Conservation (phyloP, 92 coral and sea anemone species). For the Parazoanthus swiftii region DNA sequence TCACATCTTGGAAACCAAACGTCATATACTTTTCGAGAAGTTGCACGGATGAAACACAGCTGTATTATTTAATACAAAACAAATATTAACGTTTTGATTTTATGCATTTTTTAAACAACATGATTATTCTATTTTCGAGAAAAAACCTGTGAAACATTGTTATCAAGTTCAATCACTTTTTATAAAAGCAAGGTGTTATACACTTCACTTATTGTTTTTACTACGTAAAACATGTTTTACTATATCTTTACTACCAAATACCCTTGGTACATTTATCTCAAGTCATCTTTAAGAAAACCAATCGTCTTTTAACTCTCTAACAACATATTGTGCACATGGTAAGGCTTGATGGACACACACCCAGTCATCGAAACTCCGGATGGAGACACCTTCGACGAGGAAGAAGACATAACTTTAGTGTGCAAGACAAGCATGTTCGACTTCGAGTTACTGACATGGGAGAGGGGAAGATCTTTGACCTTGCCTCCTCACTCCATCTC, state of each 20-base stretch:
- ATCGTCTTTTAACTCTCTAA: not conserved
- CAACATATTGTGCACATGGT: not conserved
- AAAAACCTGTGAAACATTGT: no score
- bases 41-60: not conserved
- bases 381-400: conserved; percentile 37
- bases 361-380: conserved; percentile 23
- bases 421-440: conserved; percentile 43
- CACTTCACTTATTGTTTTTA: not conserved
- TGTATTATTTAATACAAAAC: no score
- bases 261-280: no score
- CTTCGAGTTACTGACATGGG: conserved; percentile 38
- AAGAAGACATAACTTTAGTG: conserved; percentile 2
- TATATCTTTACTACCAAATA: no score
- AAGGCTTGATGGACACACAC: conserved; percentile 13
- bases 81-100: no score
- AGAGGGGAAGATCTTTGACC: not conserved
- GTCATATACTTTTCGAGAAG: not conserved
- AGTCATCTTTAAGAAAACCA: no score
- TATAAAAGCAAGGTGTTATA: not conserved
- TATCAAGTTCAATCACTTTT: no score
- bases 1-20: not conserved
- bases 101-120: not conserved
- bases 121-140: no score
- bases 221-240: no score
- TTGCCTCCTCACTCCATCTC: not conserved